Conservation (phyloP, 1,140 invertebrate genomes). For the Sycophaga agraensis region DNA sequence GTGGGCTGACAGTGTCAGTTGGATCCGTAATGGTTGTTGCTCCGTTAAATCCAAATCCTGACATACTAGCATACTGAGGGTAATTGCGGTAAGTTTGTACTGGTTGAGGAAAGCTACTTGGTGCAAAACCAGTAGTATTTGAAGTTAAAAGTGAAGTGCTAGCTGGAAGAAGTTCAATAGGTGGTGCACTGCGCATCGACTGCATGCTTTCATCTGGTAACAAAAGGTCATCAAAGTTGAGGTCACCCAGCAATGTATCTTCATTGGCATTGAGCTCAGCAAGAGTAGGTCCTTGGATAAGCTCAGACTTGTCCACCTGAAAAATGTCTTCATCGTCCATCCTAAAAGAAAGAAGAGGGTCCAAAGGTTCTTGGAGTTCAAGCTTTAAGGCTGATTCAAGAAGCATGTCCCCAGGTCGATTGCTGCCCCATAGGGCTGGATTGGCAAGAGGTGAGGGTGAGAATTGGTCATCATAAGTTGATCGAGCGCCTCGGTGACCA, state of each 20-base stretch:
- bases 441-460: conserved; percentile 50
- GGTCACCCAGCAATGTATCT: conserved; percentile 76
- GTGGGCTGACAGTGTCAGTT: conserved; percentile 45
- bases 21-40: conserved; percentile 43
- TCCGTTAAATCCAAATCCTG: conserved; percentile 44
- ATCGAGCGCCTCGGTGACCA: conserved; percentile 44
- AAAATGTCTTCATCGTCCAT: conserved; percentile 89
- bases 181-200: conserved; percentile 32
- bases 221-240: conserved; percentile 83
- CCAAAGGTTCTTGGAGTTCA: conserved; percentile 47
- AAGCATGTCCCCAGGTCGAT: conserved; percentile 17
- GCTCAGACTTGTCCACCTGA: conserved; percentile 84
- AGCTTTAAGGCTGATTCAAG: conserved; percentile 44
- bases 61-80: conserved; percentile 36
- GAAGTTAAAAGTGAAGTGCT: conserved; percentile 38
- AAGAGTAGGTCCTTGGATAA: conserved; percentile 80
- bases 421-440: conserved; percentile 43
- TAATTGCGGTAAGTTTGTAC: conserved; percentile 40
- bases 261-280: conserved; percentile 85
- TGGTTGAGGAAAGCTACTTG: conserved; percentile 53
- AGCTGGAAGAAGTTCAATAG: conserved; percentile 16
- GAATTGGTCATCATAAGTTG: conserved; percentile 49
- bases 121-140: conserved; percentile 37
- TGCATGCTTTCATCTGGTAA: conserved; percentile 67
- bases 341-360: conserved; percentile 60